Evolutionary conservation across 2,797 vertebrate genomes (phyloP).

Genomic region (Cynopterus sphinx): DNA sequence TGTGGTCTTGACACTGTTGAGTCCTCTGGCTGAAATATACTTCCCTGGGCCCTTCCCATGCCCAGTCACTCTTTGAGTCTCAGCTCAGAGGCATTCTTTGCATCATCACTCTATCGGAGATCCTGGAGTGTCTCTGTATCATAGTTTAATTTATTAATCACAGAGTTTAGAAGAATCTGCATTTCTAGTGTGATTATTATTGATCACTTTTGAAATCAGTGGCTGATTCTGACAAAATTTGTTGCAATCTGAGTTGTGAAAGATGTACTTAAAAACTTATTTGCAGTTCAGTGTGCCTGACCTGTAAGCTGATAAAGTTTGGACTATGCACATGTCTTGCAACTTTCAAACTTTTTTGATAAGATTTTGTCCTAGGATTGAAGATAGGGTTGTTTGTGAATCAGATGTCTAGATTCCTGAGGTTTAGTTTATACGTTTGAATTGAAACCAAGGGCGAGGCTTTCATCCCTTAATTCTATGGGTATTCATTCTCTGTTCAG

Average conservation of each 20-base stretch:
- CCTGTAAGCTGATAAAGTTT: not conserved
- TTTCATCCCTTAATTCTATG: not conserved
- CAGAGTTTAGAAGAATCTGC: not conserved
- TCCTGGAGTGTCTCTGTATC: not conserved
- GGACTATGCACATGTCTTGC: not conserved
- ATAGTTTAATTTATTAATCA: not conserved
- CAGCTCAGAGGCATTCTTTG: not conserved
- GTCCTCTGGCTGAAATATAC: not conserved
- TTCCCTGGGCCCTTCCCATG: not conserved
- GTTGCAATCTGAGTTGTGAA: not conserved
- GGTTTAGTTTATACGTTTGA: not conserved
- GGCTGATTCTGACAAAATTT: not conserved
- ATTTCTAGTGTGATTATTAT: not conserved
- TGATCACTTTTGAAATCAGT: not conserved
- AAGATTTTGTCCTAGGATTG: not conserved
- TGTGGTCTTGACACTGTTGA: not conserved
- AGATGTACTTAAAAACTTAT: not conserved
- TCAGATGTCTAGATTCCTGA: not conserved
- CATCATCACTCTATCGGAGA: not conserved
- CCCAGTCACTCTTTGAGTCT: not conserved
- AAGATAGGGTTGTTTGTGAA: not conserved
- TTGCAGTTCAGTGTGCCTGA: not conserved
- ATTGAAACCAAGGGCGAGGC: not conserved
- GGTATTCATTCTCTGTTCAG: not conserved
- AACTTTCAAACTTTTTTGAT: not conserved